A percentile compares a stretch with the other conserved stretches of the same genome.
Conservation (phyloP, 2,888 invertebrate species). For the Eristalis intricaria region DNA sequence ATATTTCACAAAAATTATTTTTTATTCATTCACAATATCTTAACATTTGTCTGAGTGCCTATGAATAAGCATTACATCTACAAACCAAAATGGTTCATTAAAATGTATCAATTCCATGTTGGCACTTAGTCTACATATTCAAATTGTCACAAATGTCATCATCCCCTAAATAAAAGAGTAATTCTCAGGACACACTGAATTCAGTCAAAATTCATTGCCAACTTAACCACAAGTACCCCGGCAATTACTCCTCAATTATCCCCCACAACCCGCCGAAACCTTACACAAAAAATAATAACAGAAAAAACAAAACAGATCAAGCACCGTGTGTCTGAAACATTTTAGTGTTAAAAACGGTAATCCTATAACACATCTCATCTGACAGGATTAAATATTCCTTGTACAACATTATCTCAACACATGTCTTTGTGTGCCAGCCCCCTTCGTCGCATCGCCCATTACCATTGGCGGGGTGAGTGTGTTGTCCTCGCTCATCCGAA, state of each 20-base stretch:
- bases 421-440: conserved; percentile 56
- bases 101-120: neutral
- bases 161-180: neutral
- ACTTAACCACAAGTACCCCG: conserved; percentile 21
- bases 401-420: conserved; percentile 64
- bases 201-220: neutral
- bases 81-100: neutral
- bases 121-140: neutral
- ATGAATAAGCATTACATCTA: neutral
- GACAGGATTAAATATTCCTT: conserved; percentile 62
- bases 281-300: conserved; percentile 3
- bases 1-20: no score
- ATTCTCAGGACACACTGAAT: neutral
- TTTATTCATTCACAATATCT: neutral
- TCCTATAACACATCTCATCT: conserved; percentile 58
- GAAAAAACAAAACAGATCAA: neutral
- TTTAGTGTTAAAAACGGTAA: conserved; percentile 51
- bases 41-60: no score
- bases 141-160: neutral
- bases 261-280: neutral
- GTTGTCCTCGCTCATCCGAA: conserved; percentile 20
- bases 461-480: neutral
- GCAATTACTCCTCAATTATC: conserved; percentile 2
- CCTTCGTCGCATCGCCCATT: conserved; percentile 6
- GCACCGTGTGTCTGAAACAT: neutral